A percentile compares a stretch with the other conserved stretches of the same genome.
Evolutionary conservation across 2,888 invertebrate species (phyloP).

Genomic region (Choreutis nemorana): DNA sequence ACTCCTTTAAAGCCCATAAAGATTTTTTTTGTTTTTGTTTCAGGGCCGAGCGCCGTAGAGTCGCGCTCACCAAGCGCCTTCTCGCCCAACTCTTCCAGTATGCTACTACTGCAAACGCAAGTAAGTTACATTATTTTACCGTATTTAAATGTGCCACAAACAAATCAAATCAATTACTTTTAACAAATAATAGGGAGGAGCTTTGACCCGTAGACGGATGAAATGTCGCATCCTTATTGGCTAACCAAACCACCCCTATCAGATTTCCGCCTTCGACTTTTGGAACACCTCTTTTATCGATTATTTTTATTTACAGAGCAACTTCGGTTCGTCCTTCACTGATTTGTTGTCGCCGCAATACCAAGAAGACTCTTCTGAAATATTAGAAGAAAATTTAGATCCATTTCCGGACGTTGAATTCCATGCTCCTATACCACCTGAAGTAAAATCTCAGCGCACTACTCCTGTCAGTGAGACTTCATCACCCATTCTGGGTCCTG

Average conservation of each 20-base stretch:
- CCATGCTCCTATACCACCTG: constrained; percentile 49
- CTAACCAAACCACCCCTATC: constrained; percentile 47
- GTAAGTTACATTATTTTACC: constrained; percentile 46
- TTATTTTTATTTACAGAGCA: constrained; percentile 69
- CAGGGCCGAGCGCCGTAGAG: constrained; percentile 65
- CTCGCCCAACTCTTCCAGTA: constrained; percentile 76
- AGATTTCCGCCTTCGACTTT: constrained; percentile 42
- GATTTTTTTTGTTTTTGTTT: constrained; percentile 44
- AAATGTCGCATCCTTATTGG: too few relatives aligned
- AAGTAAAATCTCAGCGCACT: constrained; percentile 45
- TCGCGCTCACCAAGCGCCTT: constrained; percentile 66
- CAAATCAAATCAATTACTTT: constrained; percentile 2
- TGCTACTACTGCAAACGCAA: constrained; percentile 94
- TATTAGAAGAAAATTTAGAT: constrained; percentile 76
- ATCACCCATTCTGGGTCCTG: constrained; percentile 62
- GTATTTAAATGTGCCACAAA: constrained; percentile 4
- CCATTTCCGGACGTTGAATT: constrained; percentile 76
- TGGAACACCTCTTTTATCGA: constrained; percentile 48
- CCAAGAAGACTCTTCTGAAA: constrained; percentile 75
- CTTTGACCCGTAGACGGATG: too few relatives aligned
- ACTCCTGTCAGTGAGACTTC: constrained; percentile 52
- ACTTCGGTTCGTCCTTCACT: constrained; percentile 81
- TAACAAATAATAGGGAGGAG: too few relatives aligned
- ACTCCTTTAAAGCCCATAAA: too few relatives aligned
- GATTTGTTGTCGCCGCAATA: constrained; percentile 79